Conservation (phyloP, 2,888 invertebrate species). For the Venusia cambrica region DNA sequence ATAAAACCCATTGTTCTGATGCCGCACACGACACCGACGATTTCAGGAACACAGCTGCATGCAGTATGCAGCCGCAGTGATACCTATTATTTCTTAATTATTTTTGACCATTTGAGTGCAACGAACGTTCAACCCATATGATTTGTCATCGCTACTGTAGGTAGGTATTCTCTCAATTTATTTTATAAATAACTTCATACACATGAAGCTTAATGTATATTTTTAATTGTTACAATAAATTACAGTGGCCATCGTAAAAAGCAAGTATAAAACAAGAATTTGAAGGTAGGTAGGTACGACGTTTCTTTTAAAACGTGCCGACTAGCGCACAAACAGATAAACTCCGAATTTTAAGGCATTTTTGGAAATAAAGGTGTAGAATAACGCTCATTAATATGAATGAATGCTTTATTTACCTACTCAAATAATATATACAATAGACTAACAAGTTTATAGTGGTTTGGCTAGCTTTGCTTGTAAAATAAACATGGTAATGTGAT, state of each 20-base stretch:
- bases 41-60: no score
- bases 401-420: no score
- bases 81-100: slow-evolving; percentile 26
- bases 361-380: slow-evolving; percentile 3
- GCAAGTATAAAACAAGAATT: slow-evolving; percentile 24
- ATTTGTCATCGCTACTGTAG: slow-evolving; percentile 25
- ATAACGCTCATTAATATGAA: background rate
- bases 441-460: no score
- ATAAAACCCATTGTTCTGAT: no score
- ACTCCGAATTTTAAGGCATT: slow-evolving; percentile 10
- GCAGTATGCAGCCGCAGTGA: slow-evolving; percentile 14
- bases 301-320: slow-evolving; percentile 20
- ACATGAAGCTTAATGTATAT: slow-evolving; percentile 23
- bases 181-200: slow-evolving; percentile 28
- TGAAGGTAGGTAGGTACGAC: slow-evolving; percentile 16
- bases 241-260: slow-evolving; percentile 27
- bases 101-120: slow-evolving; percentile 25
- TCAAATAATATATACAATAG: no score
- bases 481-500: no score
- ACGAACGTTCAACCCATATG: slow-evolving; percentile 31
- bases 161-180: slow-evolving; percentile 26
- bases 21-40: no score
- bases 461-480: no score
- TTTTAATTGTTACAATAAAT: slow-evolving; percentile 32
- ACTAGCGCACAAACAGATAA: slow-evolving; percentile 4